These are phyloP conservation scores for Tachysurus vachellii DNA, from an alignment of 2,113 vertebrate genomes.

Conservation along the genomic window DNA sequence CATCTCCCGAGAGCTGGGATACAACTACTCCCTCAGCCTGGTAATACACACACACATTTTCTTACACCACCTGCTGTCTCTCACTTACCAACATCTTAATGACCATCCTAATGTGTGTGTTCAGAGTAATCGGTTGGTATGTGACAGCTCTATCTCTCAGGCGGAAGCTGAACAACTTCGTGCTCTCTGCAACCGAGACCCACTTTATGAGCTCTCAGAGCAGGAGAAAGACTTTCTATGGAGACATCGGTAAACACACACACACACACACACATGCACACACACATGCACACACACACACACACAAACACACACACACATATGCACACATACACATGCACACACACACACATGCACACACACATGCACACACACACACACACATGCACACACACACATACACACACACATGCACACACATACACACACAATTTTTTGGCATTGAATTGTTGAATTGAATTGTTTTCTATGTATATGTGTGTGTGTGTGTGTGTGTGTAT, in stretches of 20 bases:
- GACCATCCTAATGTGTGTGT: background rate
- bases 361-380: constrained; percentile 23
- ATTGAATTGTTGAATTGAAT: too few relatives aligned
- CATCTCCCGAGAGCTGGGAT: constrained; percentile 75
- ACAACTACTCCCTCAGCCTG: constrained; percentile 72
- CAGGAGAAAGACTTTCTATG: constrained; percentile 83
- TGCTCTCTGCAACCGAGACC: constrained; percentile 70
- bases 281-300: constrained; percentile 22
- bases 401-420: constrained; percentile 24
- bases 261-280: constrained; percentile 28
- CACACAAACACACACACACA: constrained; percentile 22
- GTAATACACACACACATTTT: constrained; percentile 48
- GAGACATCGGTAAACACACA: constrained; percentile 70
- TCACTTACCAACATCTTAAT: background rate
- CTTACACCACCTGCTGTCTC: background rate
- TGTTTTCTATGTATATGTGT: background rate
- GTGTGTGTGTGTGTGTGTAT: constrained; percentile 18
- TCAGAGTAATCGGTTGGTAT: constrained; percentile 74
- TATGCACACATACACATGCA: constrained; percentile 23
- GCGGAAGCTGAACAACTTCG: constrained; percentile 73
- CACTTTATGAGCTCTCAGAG: constrained; percentile 77
- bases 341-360: constrained; percentile 27
- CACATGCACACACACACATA: constrained; percentile 29
- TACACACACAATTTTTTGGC: background rate
- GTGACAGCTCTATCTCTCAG: constrained; percentile 73